Base-by-base conservation (phyloP, 2,797 vertebrate species). In the Arrhamphus sclerolepis region DNA sequence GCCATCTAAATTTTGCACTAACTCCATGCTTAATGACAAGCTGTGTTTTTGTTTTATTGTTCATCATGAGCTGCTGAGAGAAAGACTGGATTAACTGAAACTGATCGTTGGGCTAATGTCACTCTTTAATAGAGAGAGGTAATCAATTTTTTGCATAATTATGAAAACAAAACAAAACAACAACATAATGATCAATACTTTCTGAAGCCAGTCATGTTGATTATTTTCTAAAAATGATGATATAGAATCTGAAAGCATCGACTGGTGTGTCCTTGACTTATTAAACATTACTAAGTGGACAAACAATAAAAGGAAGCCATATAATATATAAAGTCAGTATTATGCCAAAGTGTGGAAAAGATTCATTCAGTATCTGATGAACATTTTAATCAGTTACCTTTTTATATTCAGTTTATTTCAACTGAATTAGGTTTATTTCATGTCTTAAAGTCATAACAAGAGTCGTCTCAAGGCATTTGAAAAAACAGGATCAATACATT, bases 71-170 rank as follows among this genome's bases (percentile, higher is more conserved):
- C 55, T 42, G 66, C 50, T 55, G 34, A 46, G 42, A 66, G 52
- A 62, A 20, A 20, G 29, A 78, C 71, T 67, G 61, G 44, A 75
- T 78, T 69, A 66, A 38, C 61, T 70, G 70, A 72, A 55, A 76
- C 61, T 71, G 64, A 66, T 77, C 66, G 34, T 16, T 31, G 56
- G 71, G 51, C 56, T 47, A 68, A 74, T 73, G 70, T 70, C 49
- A 61, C 29, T 26, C 47, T 34, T 24, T 57, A 51, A 43, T 19
- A 18, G 29, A 38, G 38, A 46, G 61, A 66, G 57, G 10, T 72
- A 61, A 86, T 86, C 75, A 75, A 77, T 86, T 63, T 64, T 81
- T 67, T 50, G 38, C 52, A 50, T 16, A 71, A 65, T 77, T 29
- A 51, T 66, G 67, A 66, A 49, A 22, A 40, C 56, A 73, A 80